Percentiles rank a stretch among this genome's conserved stretches.
Evolutionary conservation across 1,140 invertebrate species (phyloP).

Genomic region (Theocolax elegans): DNA sequence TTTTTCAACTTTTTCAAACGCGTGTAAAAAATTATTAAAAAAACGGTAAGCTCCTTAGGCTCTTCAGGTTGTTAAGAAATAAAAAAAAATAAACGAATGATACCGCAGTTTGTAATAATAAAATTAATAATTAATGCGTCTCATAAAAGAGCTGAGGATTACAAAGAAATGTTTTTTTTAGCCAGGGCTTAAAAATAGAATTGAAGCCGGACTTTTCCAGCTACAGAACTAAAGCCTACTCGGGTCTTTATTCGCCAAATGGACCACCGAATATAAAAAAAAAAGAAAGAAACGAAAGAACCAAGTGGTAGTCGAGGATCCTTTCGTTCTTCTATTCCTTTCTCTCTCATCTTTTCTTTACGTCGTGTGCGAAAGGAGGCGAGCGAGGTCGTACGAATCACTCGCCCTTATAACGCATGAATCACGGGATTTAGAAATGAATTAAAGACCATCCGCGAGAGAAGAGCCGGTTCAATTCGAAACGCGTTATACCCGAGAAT

Average conservation of each 20-base stretch:
- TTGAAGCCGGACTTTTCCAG: constrained; percentile 7
- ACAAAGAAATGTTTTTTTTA: background rate
- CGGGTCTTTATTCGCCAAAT: constrained; percentile 29
- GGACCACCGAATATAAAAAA: background rate
- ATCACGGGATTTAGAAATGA: constrained; percentile 63
- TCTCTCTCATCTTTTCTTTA: too few relatives aligned
- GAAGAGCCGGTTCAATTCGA: constrained; percentile 59
- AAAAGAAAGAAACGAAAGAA: background rate
- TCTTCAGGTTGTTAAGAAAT: too few relatives aligned
- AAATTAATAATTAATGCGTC: constrained; percentile 12
- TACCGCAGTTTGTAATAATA: too few relatives aligned
- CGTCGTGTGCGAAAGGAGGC: background rate
- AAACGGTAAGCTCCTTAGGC: too few relatives aligned
- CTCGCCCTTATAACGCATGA: constrained; percentile 46
- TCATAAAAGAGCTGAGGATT: background rate
- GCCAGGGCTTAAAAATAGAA: constrained; percentile 7
- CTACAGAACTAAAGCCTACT: background rate
- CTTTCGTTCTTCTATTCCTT: background rate
- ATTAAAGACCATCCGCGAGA: constrained; percentile 61
- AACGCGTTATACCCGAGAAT: constrained; percentile 51
- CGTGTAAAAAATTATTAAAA: too few relatives aligned
- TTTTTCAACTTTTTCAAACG: too few relatives aligned
- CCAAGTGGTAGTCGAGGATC: background rate
- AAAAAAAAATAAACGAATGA: too few relatives aligned
- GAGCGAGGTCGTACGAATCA: background rate